Percentiles rank a stretch among this genome's conserved stretches.
Evolutionary conservation across 2,888 invertebrate genomes (phyloP).

Genomic region (Eledona agricola): DNA sequence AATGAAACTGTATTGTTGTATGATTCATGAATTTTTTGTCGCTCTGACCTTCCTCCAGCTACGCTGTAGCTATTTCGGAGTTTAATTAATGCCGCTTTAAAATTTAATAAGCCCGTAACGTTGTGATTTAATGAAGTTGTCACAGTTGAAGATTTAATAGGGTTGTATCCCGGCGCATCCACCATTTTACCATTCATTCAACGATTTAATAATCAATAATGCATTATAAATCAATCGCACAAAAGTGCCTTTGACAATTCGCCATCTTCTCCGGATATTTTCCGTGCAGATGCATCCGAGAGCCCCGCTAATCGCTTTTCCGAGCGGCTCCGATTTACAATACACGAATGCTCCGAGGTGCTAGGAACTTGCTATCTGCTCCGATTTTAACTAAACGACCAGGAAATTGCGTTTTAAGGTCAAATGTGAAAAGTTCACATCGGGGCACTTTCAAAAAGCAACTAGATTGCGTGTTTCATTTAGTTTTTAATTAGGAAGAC

Average conservation of each 20-base stretch:
- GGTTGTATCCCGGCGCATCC: slow-evolving; percentile 3
- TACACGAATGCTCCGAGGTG: too few species aligned
- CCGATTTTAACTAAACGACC: slow-evolving; percentile 3
- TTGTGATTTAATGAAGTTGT: too few species aligned
- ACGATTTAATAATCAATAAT: neutral
- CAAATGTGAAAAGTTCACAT: slow-evolving; percentile 28
- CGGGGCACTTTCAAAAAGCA: neutral
- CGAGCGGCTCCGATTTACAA: neutral
- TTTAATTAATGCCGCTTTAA: too few species aligned
- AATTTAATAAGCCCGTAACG: too few species aligned
- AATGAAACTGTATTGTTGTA: too few species aligned
- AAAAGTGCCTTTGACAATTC: slow-evolving; percentile 7
- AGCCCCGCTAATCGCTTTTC: slow-evolving; percentile 5
- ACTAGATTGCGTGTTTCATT: too few species aligned
- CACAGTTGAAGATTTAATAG: too few species aligned
- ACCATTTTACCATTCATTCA: slow-evolving; percentile 1
- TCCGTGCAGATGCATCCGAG: slow-evolving; percentile 5
- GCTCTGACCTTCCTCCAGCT: too few species aligned
- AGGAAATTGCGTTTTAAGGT: slow-evolving; percentile 6
- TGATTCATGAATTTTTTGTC: too few species aligned
- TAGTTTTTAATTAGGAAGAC: slow-evolving; percentile 3
- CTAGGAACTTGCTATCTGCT: neutral
- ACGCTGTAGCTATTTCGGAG: too few species aligned
- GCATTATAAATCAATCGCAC: slow-evolving; percentile 6
- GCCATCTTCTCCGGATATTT: neutral